Evolutionary conservation across 2,888 invertebrate genomes (phyloP), one percentile per base, ranked within the genome.

Genomic region (Lathronympha strigana): DNA sequence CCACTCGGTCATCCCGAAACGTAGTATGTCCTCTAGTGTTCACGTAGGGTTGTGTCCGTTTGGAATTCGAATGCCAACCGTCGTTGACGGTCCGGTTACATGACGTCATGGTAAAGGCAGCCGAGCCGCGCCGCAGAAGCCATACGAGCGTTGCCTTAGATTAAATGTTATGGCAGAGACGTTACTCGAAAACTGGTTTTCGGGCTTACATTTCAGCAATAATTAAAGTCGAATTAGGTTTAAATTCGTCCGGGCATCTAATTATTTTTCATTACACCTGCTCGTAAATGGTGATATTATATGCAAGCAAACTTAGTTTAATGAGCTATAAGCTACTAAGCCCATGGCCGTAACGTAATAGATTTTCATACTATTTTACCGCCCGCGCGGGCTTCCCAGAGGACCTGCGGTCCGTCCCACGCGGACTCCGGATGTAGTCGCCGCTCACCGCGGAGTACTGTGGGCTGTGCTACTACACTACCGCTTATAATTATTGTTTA

Each of bases 91-190:
- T 84, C 75, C 78, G 80, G 82, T 83, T 80, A 76, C 78, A 74
- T 91, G 89, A 91, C 90, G 91, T 92, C 91, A 92, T 69, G 77
- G 69, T 77, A 80, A 80, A 82, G 84, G 87, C 89, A 87, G 83
- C 82, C 88, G 78, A 77, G 84, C 82, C 87, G 60, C 61, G 63
- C 61, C 60, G 77, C 80, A 85, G 89, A 90, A 90, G 88, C 89
- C 90, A 79, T 86, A 88, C 74, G 71, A 71, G 61, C 73, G 66
- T 47, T 47, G n/a, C 23, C 71, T 70, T 71, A 47, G n/a, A 47
- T 23, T 25, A 23, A 47, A 47, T 21, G 40, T 40, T 40, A 43
- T 43, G 19, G 43, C 43, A 43, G 43, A 43, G 19, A 43, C 43
- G 43, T 9, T 19, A 43, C 43, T 43, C 43, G 9, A 9, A 43